Base-by-base conservation (phyloP, 35 echinoderm and acorn worm species). In the Amphiura filiformis region DNA sequence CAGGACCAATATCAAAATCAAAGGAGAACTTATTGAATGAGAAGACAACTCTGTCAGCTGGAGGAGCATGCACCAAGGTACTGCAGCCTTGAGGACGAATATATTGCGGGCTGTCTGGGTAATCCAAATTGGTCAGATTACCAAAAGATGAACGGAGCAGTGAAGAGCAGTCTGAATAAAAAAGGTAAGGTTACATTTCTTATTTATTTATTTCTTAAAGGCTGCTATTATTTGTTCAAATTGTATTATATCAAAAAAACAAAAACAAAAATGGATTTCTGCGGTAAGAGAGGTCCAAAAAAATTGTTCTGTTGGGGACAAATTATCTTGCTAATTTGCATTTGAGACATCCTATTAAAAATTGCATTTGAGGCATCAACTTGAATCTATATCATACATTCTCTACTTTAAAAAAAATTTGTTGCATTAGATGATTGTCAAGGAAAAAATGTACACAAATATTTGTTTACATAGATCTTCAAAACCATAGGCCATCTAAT, bases 161-260 rank as follows among this genome's bases (percentile, higher is more conserved):
- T 0, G 81, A 36, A 0, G 91, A 92, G 56, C 91, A 92, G 39
- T 92, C 91, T 92, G 76, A 32, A 75, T 5, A 31, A 52, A 65
- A 80, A 80, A 4, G 5, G 70, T 42, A 0, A 83, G 0, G 36
- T 38, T 2, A 33, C 18, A 35, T 52, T 7, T 52, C 44, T 52
- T 52, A 20, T 20, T 52, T 11, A 52, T 52, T 11, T 7, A 52
- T 52, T 52, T 52, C 7, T 11, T 52, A 20, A 52, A 20, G 44
- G 44, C 20, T 7, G 20, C 20, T 52, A 7, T 20, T 11, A 52
- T 11, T 7, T 52, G 20, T 52, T 52, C 44, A 52, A 52, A 20
- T 20, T 52, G 44, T 7, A 20, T 52, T 52, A 11, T 7, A 52
- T 52, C 20, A 52, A 7, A 7, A 52, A 52, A 52, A 52, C 44